Conservation (phyloP, 2,113 vertebrate species). For the Syrrhaptes paradoxus region DNA sequence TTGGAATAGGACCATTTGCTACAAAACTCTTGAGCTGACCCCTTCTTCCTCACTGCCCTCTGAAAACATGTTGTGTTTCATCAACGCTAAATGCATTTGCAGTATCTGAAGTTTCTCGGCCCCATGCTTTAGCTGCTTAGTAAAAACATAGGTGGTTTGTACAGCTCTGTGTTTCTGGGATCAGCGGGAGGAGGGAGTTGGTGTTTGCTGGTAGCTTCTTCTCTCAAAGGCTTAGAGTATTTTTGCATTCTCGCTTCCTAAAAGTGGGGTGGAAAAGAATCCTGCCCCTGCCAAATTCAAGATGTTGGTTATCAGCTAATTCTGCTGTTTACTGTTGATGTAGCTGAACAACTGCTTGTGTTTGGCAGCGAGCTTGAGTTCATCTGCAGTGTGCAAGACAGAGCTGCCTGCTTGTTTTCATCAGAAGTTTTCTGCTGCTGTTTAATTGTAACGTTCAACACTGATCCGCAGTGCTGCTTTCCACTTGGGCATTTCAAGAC, state of each 20-base stretch:
- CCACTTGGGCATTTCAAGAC: fast-evolving
- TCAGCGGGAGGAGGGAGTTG: conserved; percentile 7
- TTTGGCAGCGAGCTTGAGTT: not conserved
- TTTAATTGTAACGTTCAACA: fast-evolving
- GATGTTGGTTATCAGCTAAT: conserved; percentile 8
- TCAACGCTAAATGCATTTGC: not conserved
- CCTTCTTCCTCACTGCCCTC: not conserved
- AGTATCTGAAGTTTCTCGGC: not conserved
- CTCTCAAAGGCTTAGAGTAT: not conserved
- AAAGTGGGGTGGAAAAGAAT: not conserved
- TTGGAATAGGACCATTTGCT: not conserved
- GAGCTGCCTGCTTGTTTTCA: not conserved
- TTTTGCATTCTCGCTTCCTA: not conserved
- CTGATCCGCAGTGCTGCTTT: not conserved
- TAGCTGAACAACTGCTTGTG: not conserved
- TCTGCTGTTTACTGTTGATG: not conserved
- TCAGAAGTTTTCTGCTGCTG: not conserved
- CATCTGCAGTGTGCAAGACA: not conserved
- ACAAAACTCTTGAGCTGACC: not conserved
- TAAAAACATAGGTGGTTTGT: not conserved
- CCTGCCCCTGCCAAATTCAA: not conserved
- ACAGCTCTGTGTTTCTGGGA: conserved; percentile 10
- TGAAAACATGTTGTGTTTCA: not conserved
- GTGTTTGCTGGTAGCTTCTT: not conserved
- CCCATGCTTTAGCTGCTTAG: not conserved